Conservation (phyloP, 35 echinoderm and acorn worm species). For the Lytechinus variegatus region DNA sequence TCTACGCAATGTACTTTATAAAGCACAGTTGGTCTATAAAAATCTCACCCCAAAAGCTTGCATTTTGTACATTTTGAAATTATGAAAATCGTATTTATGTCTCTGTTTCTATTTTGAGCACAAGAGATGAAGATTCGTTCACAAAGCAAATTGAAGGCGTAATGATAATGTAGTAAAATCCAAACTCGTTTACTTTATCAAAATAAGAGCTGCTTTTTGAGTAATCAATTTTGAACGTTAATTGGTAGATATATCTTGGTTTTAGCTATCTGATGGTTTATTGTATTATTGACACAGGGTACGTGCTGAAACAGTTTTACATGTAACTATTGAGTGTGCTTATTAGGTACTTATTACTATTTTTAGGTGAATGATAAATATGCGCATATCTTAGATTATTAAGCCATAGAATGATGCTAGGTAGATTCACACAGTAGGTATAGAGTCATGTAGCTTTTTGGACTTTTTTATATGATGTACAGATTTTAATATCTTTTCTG, state of each 20-base stretch:
- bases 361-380: background rate
- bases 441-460: background rate
- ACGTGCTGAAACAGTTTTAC: constrained; percentile 32
- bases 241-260: background rate
- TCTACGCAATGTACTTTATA: background rate
- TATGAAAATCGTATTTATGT: background rate
- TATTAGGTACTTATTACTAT: background rate
- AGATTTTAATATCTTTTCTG: background rate
- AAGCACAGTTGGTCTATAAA: background rate
- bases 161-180: background rate
- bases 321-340: constrained; percentile 24
- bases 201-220: background rate
- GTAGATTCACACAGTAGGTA: background rate
- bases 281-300: constrained; percentile 28
- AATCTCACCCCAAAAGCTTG: background rate
- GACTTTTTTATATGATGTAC: background rate
- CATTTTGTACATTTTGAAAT: constrained; percentile 24
- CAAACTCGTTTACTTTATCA: background rate
- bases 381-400: background rate
- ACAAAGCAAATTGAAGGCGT: background rate
- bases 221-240: background rate
- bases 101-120: background rate
- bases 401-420: background rate
- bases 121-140: background rate
- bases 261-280: constrained; percentile 10